Evolutionary conservation across 1,140 invertebrate species (phyloP), one percentile per base, ranked within the genome.

Genomic region (Planococcus citri): DNA sequence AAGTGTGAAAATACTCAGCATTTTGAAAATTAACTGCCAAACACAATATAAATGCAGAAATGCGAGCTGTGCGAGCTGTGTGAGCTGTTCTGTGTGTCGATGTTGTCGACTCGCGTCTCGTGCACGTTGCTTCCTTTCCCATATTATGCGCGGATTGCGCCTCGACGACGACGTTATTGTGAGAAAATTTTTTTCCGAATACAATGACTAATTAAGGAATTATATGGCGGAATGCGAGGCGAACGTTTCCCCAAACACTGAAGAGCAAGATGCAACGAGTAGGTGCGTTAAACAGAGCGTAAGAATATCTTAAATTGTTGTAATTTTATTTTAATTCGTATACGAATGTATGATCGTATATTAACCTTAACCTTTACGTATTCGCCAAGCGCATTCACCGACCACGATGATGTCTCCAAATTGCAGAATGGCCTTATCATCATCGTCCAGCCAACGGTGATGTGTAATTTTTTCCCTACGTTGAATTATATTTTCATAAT

Each of bases 161-260:
- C n/a, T n/a, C n/a, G n/a, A n/a, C n/a, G n/a, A n/a, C n/a, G n/a
- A n/a, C n/a, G n/a, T n/a, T 20, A 17, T 51, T 51, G 41, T 51
- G 41, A 51, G 41, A 51, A 51, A 3, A 20, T 51, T 51, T 51
- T 51, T 51, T 51, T 14, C 17, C 17, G 2, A 51, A 51, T 17
- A 51, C 41, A 51, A 51, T 51, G 41, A 51, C 6, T 51, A 51
- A 51, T 51, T 51, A 51, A 51, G n/a, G 41, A 51, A 51, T 51
- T 14, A 14, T 14, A n/a, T n/a, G 33, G 33, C 33, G 33, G 33
- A 37, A 37, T 37, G 33, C 33, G 6, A 37, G 6, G n/a, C 41
- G 41, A 3, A 20, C 41, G 41, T 9, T 20, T 51, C 17, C 6
- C 14, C 6, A 8, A 37, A 37, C 33, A 14, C 33, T 37, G 33